Evolutionary conservation across 2,113 vertebrate genomes (phyloP).

Genomic region (Saccopteryx leptura): DNA sequence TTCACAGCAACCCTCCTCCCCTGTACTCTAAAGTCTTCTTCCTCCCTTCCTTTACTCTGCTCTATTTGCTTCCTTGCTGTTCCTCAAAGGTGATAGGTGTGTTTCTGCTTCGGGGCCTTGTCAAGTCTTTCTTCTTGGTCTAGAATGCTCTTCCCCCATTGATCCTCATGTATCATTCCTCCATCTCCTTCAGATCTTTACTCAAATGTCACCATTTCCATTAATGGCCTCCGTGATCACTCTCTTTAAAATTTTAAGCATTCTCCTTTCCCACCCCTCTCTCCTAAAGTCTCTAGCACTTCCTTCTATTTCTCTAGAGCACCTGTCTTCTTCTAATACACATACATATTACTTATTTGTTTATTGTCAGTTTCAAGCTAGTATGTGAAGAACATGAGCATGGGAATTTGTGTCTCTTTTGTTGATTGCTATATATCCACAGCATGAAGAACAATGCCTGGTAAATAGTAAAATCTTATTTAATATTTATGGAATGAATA

Average conservation of each 20-base stretch:
- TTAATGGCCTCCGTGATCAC: not conserved
- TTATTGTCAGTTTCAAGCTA: not conserved
- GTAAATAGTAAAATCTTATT: not conserved
- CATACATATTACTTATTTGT: not conserved
- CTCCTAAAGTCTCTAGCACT: not conserved
- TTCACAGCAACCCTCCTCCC: no score
- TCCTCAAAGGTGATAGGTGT: not conserved
- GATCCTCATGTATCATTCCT: not conserved
- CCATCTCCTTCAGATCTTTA: not conserved
- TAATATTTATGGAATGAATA: not conserved
- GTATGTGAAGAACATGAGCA: not conserved
- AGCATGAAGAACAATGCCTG: not conserved
- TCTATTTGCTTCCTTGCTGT: not conserved
- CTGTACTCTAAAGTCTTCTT: not conserved
- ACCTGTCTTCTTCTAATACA: not conserved
- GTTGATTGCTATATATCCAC: not conserved
- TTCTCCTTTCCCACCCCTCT: not conserved
- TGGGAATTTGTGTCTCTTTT: not conserved
- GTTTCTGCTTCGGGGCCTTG: not conserved
- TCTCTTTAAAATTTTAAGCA: not conserved
- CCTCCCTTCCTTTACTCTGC: not conserved
- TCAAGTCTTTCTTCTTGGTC: not conserved
- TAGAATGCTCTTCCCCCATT: not conserved
- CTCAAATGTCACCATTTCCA: not conserved
- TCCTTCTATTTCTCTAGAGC: not conserved